Conservation (phyloP, 2,113 vertebrate genomes). For the Podocnemis expansa region DNA sequence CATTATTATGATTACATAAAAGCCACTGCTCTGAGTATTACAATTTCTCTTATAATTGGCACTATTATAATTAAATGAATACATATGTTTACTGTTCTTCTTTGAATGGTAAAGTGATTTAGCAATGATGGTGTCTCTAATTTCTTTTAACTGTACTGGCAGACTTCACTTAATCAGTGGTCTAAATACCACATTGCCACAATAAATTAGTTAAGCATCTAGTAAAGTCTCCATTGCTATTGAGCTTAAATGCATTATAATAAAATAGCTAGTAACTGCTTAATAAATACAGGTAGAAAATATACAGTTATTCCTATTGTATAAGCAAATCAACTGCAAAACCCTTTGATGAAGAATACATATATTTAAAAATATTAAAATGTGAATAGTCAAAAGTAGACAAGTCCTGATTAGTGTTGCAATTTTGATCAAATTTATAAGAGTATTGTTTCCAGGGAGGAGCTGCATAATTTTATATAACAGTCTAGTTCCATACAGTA, state of each 20-base stretch:
- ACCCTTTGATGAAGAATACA: neutral
- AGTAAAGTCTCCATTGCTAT: constrained; percentile 69
- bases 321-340: neutral
- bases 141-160: constrained; percentile 85
- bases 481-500: constrained; percentile 8
- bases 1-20: constrained; percentile 90
- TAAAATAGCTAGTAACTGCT: constrained; percentile 46
- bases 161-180: constrained; percentile 81
- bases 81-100: constrained; percentile 88
- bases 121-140: constrained; percentile 88
- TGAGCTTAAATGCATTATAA: constrained; percentile 64
- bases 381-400: neutral
- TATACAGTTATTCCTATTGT: neutral
- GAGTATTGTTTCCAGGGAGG: neutral
- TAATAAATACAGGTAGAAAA: neutral
- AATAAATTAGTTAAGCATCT: constrained; percentile 81
- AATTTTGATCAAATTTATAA: constrained; percentile 12
- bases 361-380: neutral
- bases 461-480: constrained; percentile 19
- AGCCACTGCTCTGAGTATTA: constrained; percentile 80
- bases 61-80: constrained; percentile 87
- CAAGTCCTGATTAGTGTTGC: neutral
- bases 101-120: constrained; percentile 84
- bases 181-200: constrained; percentile 80
- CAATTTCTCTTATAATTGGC: constrained; percentile 87